A percentile compares a stretch with the other conserved stretches of the same genome.
These are phyloP conservation scores for Artibeus lituratus DNA, from an alignment of 2,797 vertebrate genomes.

Conservation along the genomic window DNA sequence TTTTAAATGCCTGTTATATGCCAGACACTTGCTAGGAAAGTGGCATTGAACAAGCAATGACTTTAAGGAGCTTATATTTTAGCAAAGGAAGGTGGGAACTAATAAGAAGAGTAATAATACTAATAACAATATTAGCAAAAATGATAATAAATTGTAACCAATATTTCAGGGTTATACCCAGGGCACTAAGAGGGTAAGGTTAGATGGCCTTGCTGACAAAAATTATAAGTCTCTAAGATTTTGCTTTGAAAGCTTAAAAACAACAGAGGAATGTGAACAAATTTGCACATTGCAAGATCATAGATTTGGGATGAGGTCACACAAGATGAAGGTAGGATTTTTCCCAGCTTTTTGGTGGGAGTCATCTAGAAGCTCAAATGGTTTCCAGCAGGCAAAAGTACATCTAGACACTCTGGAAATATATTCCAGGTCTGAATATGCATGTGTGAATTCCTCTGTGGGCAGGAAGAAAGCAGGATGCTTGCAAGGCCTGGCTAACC, in stretches of 20 bases:
- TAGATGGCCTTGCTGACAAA: background rate
- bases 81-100: background rate
- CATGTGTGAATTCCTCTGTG: rapidly evolving
- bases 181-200: background rate
- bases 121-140: background rate
- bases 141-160: background rate
- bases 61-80: background rate
- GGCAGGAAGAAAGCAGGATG: background rate
- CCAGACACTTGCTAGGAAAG: background rate
- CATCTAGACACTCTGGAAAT: background rate
- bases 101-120: background rate
- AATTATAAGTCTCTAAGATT: background rate
- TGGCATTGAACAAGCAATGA: background rate
- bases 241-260: background rate
- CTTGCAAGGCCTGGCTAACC: background rate
- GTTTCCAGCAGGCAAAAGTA: background rate
- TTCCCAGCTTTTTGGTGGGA: background rate
- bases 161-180: background rate
- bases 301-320: background rate
- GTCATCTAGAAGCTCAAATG: background rate
- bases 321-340: background rate
- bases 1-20: background rate
- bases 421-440: background rate
- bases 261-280: background rate
- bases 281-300: background rate